Conservation (phyloP, 2,113 vertebrate genomes). For the Trichechus manatus region DNA sequence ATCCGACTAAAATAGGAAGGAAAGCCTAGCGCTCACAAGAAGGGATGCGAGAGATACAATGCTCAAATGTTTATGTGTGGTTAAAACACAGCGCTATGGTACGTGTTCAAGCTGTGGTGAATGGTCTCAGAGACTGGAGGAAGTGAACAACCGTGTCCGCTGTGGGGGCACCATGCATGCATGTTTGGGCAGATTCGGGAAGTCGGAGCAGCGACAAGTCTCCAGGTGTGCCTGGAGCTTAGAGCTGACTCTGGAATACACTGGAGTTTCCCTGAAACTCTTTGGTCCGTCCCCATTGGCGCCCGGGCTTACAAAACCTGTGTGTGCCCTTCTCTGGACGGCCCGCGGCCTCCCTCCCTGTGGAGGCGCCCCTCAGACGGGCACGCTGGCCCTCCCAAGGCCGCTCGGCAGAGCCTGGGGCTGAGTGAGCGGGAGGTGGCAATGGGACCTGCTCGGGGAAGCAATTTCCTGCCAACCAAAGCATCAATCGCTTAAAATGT, state of each 20-base stretch:
- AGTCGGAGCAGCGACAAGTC: slow-evolving; percentile 81
- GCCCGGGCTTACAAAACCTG: slow-evolving; percentile 80
- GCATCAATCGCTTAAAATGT: slow-evolving; percentile 83
- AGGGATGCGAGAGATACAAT: slow-evolving; percentile 91
- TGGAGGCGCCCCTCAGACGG: slow-evolving; percentile 76
- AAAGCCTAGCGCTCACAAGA: slow-evolving; percentile 88
- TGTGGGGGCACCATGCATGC: slow-evolving; percentile 86
- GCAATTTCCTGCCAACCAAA: slow-evolving; percentile 84
- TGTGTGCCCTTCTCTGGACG: slow-evolving; percentile 79
- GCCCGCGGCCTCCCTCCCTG: slow-evolving; percentile 78
- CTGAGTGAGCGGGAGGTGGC: slow-evolving; percentile 74
- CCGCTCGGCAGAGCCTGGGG: slow-evolving; percentile 59
- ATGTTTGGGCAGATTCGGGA: slow-evolving; percentile 83
- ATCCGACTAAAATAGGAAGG: slow-evolving; percentile 87
- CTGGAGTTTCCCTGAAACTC: slow-evolving; percentile 89
- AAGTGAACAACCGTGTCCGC: slow-evolving; percentile 82
- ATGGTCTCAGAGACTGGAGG: slow-evolving; percentile 82
- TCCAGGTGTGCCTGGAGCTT: slow-evolving; percentile 83
- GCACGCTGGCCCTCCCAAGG: slow-evolving; percentile 83
- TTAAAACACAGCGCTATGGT: slow-evolving; percentile 85
- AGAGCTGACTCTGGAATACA: slow-evolving; percentile 87
- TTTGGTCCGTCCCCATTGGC: slow-evolving; percentile 94
- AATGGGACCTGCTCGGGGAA: slow-evolving; percentile 80
- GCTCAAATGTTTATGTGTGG: slow-evolving; percentile 91
- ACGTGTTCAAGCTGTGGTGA: slow-evolving; percentile 81